Evolutionary conservation across 2,797 vertebrate species (phyloP).

Genomic region (Iguana delicatissima): DNA sequence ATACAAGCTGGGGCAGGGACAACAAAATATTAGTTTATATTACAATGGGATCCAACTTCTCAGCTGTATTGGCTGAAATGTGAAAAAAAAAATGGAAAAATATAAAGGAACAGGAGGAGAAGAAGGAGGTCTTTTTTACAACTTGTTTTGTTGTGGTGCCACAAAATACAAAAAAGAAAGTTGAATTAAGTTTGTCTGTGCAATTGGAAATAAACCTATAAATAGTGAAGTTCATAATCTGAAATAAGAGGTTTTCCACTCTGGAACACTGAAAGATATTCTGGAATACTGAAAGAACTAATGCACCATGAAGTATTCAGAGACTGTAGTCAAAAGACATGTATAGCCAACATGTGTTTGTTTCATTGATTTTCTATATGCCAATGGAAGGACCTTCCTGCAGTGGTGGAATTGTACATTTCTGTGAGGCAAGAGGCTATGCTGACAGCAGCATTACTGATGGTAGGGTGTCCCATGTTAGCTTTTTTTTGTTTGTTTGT

Average conservation of each 20-base stretch:
- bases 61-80: background rate
- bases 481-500: too few species aligned
- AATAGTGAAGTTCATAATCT: background rate
- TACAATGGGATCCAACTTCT: background rate
- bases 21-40: background rate
- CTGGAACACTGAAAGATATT: background rate
- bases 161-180: background rate
- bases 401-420: too few species aligned
- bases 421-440: too few species aligned
- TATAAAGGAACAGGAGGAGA: background rate
- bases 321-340: background rate
- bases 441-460: too few species aligned
- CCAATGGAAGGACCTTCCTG: too few species aligned
- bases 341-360: background rate
- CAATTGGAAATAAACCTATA: background rate
- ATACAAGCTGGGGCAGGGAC: background rate
- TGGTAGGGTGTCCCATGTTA: too few species aligned
- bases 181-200: background rate
- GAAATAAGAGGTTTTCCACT: background rate
- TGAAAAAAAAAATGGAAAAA: background rate
- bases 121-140: background rate
- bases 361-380: background rate
- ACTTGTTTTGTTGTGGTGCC: background rate
- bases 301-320: background rate
- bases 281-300: background rate